Evolutionary conservation across 1,140 invertebrate species (phyloP).

Genomic region (Bombus polaris): DNA sequence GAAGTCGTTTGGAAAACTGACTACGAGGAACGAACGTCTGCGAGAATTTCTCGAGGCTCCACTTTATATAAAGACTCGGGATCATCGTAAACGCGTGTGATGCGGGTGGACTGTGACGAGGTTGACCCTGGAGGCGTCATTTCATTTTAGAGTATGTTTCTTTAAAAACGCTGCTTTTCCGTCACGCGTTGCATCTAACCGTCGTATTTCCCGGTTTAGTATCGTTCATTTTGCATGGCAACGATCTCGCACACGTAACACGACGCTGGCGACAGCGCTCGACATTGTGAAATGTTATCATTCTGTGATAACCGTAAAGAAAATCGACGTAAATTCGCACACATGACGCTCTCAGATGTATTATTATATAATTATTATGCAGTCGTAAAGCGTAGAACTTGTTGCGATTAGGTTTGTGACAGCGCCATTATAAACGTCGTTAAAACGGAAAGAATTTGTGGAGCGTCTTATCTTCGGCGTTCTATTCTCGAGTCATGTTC

Average conservation of each 20-base stretch:
- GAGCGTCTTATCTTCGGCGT: too few species aligned
- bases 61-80: neutral
- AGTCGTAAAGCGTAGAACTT: too few species aligned
- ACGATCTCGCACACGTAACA: neutral
- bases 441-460: too few species aligned
- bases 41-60: neutral
- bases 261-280: neutral
- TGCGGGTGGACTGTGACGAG: conserved; percentile 34
- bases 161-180: conserved; percentile 56
- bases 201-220: conserved; percentile 21
- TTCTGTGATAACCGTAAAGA: neutral
- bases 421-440: too few species aligned
- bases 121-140: conserved; percentile 52
- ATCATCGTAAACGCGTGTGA: conserved; percentile 49
- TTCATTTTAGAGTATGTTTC: conserved; percentile 55
- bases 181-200: conserved; percentile 9
- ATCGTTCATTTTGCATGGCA: conserved; percentile 58
- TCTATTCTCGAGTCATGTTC: too few species aligned
- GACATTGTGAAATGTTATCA: neutral
- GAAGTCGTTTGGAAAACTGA: neutral
- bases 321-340: too few species aligned
- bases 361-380: too few species aligned
- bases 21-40: neutral
- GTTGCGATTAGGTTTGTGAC: too few species aligned
- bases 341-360: too few species aligned